These are phyloP conservation scores for Paguma larvata DNA, from an alignment of 2,797 vertebrate genomes.

Conservation along the genomic window DNA sequence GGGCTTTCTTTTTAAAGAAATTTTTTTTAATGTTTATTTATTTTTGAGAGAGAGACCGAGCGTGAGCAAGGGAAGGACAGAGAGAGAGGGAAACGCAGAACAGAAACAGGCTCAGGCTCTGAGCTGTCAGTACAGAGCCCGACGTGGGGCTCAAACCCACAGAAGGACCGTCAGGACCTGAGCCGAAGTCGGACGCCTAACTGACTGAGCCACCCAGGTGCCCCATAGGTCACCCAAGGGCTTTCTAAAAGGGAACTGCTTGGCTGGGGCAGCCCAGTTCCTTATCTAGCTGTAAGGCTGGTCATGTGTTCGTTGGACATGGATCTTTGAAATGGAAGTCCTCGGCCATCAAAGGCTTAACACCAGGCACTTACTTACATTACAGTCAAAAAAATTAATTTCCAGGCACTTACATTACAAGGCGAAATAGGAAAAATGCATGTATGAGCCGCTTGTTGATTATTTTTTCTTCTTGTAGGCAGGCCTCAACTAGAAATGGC, in stretches of 20 bases:
- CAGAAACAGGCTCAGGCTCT: too few relatives aligned
- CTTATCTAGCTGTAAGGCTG: not conserved
- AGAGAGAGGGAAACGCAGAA: too few relatives aligned
- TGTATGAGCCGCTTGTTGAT: not conserved
- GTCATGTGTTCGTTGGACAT: not conserved
- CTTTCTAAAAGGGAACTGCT: not conserved
- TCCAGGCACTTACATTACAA: not conserved
- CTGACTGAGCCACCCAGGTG: too few relatives aligned
- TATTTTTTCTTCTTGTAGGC: not conserved
- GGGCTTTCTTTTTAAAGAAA: not conserved
- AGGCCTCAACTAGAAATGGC: not conserved
- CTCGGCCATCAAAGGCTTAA: not conserved
- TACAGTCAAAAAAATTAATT: not conserved
- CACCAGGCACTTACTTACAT: not conserved
- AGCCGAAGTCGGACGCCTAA: too few relatives aligned
- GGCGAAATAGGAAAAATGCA: not conserved
- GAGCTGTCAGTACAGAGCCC: too few relatives aligned
- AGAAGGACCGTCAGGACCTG: too few relatives aligned
- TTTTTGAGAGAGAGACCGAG: too few relatives aligned
- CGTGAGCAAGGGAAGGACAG: too few relatives aligned
- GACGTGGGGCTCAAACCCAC: too few relatives aligned
- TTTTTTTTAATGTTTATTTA: too few relatives aligned
- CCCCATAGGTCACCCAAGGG: not conserved
- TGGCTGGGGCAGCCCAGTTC: not conserved
- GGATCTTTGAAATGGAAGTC: not conserved